phyloP scores from a whole-genome alignment of 2,113 vertebrate genomes.

The Sorex araneus region DNA sequence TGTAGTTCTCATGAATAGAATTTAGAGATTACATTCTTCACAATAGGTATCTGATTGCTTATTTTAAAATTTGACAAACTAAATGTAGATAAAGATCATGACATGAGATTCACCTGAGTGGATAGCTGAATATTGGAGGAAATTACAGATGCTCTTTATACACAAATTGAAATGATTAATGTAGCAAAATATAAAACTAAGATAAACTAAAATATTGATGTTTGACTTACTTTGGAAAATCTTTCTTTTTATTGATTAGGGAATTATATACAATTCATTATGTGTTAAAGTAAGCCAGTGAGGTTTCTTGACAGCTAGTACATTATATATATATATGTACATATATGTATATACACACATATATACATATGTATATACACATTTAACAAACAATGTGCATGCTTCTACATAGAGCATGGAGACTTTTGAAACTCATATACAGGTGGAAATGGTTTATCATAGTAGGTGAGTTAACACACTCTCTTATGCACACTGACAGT shows the following conservation, averaged over 20 bases:
- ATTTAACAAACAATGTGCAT: background rate
- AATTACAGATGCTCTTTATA: background rate
- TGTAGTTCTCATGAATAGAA: background rate
- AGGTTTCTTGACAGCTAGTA: background rate
- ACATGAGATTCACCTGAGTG: background rate
- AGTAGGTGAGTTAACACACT: background rate
- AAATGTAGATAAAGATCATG: background rate
- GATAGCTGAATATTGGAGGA: background rate
- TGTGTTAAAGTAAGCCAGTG: background rate
- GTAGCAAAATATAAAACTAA: conserved; percentile 13
- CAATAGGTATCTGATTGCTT: background rate
- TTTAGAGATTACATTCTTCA: background rate
- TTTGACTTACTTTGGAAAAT: conserved; percentile 11
- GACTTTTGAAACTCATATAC: background rate
- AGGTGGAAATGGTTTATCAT: background rate
- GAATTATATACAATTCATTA: background rate
- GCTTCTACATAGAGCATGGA: background rate
- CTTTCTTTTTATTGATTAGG: background rate
- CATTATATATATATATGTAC: too few species aligned
- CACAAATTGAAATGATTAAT: conserved; percentile 33
- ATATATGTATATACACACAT: too few species aligned
- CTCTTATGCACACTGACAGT: too few species aligned
- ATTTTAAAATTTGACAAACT: background rate
- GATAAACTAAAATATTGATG: background rate
- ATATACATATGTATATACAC: too few species aligned